phyloP scores from a whole-genome alignment of 30 jellyfish, hydroid and myxozoan species.

The Aurelia aurita region DNA sequence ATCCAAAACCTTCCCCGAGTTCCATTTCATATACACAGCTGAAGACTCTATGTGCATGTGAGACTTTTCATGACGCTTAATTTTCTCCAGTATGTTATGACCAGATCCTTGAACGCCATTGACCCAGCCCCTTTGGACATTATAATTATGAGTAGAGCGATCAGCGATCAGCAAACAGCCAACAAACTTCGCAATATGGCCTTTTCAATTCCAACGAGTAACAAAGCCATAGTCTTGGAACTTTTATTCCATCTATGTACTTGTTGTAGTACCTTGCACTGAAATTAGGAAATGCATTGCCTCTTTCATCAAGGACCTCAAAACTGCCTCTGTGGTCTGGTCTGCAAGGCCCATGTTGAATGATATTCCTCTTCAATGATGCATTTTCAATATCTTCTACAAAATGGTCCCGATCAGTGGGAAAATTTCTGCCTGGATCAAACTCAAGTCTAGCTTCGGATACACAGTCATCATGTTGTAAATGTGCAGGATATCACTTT shows the following conservation, averaged over 20 bases:
- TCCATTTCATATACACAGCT: no score
- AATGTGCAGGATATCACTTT: no score
- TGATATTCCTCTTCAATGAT: not conserved
- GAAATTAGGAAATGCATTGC: not conserved
- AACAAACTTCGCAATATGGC: constrained; percentile 52
- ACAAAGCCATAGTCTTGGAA: constrained; percentile 23
- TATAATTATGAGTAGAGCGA: constrained; percentile 17
- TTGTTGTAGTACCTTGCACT: no score
- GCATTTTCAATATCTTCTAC: not conserved
- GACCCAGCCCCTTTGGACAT: constrained; percentile 12
- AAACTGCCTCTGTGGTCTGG: constrained; percentile 1
- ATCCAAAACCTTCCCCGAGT: no score
- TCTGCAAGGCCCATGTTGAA: constrained; percentile 60
- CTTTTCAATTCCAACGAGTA: constrained; percentile 22
- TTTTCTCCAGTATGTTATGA: no score
- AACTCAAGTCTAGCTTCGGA: constrained; percentile 8
- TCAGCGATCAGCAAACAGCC: constrained; percentile 64
- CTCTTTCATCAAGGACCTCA: not conserved
- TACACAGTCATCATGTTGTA: constrained; percentile 6
- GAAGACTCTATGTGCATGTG: no score
- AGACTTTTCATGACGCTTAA: no score
- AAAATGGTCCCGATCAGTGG: constrained; percentile 61
- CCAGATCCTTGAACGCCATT: constrained; percentile 10
- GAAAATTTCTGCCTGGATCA: constrained; percentile 20
- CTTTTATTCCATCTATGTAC: no score